Base-by-base conservation (phyloP, 1,140 invertebrate species). In the Colletes latitarsis region DNA sequence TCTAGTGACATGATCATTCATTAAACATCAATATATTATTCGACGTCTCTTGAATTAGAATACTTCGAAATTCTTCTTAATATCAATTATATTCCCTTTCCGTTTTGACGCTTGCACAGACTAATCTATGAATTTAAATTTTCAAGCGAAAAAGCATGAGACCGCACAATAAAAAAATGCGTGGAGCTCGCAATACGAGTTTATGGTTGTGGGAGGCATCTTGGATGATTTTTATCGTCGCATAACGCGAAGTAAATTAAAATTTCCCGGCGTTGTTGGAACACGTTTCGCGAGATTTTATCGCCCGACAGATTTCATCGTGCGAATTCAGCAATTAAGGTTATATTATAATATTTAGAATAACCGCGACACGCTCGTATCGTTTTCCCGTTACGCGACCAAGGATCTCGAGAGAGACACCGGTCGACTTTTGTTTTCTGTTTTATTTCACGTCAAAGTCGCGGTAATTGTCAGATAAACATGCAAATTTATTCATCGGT, bases 401-500 rank as follows among this genome's bases (percentile, higher is more conserved):
- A 69, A 69, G 67, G 49, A 14, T 69, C n/a, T 52, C 46, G 66
- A 55, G 52, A 39, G 15, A 30, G 52, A 43, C 9, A 17, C 67
- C 49, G 49, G 62, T 12, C 39, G 6, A 75, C 71, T 66, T 74
- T 74, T 74, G 60, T 74, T 66, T 46, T 63, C 15, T 6, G 62
- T 77, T 41, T 82, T 70, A 19, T 66, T 82, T 30, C 49, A 67
- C 49, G 55, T 85, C 63, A 68, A 82, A 85, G 78, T 76, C 77
- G 64, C 62, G 63, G 71, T 77, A 83, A 84, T 85, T 76, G 55
- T 68, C 77, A 63, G 82, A 85, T 85, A 85, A 85, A 72, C 53
- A 85, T 85, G 83, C 73, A 85, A 85, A 85, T 85, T 81, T 70
- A 78, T 75, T 81, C 79, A 49, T 57, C 63, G 62, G 21, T n/a